phyloP scores from a whole-genome alignment of 64 coral and sea anemone species.

The Montipora cactus region DNA sequence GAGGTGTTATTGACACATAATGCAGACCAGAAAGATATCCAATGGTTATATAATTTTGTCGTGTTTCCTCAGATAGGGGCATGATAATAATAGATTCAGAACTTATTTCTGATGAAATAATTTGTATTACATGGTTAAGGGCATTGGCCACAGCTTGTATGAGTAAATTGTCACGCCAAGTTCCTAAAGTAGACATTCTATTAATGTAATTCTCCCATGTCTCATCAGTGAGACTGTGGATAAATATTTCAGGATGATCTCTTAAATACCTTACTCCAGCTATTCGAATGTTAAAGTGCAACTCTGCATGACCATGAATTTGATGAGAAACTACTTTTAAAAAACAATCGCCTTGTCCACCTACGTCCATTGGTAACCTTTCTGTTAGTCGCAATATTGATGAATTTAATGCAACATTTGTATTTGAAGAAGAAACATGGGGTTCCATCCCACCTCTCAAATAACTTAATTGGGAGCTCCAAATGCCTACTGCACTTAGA shows the following conservation, averaged over 20 bases:
- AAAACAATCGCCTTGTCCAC: not conserved
- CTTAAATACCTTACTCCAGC: slow-evolving; percentile 5
- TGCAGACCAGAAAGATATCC: not conserved
- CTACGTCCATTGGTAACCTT: not conserved
- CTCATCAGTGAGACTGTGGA: not conserved
- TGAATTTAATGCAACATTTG: not conserved
- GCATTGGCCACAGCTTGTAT: not conserved
- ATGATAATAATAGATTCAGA: not conserved
- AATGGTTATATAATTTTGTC: not conserved
- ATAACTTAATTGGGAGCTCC: not conserved
- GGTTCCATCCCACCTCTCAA: not conserved
- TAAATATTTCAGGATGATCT: slow-evolving; percentile 33
- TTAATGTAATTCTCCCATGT: slow-evolving; percentile 8
- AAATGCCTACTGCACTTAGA: too few relatives aligned
- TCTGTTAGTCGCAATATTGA: not conserved
- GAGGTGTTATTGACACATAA: not conserved
- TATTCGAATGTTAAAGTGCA: slow-evolving; percentile 18
- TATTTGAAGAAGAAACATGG: not conserved
- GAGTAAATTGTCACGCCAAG: slow-evolving; percentile 2
- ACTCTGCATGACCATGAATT: slow-evolving; percentile 4
- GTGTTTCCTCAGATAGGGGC: not conserved
- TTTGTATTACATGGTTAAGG: not conserved
- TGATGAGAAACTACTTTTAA: slow-evolving; percentile 1
- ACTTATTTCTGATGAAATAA: not conserved
- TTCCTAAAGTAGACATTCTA: slow-evolving; percentile 12